phyloP scores from a whole-genome alignment of 2,888 invertebrate genomes.

The Amphipoea lucens region DNA sequence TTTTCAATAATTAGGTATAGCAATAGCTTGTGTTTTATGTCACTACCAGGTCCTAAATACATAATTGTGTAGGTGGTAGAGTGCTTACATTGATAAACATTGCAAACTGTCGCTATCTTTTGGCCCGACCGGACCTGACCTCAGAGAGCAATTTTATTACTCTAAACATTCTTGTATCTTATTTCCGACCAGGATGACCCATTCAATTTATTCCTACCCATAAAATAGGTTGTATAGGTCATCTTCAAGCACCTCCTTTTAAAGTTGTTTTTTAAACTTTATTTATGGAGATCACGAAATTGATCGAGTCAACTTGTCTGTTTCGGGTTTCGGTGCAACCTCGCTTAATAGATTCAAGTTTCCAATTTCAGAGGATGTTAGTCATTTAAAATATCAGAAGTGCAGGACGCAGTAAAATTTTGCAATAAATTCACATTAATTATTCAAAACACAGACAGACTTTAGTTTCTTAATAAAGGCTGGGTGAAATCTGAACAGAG shows the following conservation, averaged over 20 bases:
- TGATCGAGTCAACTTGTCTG: constrained; percentile 37
- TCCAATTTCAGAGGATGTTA: constrained; percentile 62
- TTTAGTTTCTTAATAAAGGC: constrained; percentile 25
- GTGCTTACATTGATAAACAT: constrained; percentile 38
- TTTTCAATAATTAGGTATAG: neutral
- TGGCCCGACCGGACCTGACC: constrained; percentile 37
- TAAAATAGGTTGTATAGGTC: constrained; percentile 13
- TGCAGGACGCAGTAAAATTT: constrained; percentile 26
- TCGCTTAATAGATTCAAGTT: constrained; percentile 58
- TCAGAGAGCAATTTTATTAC: constrained; percentile 23
- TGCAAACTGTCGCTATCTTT: constrained; percentile 24
- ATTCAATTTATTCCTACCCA: constrained; percentile 31
- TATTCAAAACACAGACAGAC: constrained; percentile 21
- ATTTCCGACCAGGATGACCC: constrained; percentile 37
- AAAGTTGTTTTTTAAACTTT: constrained; percentile 29
- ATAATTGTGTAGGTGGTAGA: constrained; percentile 30
- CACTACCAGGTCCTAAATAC: neutral
- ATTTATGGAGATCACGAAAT: constrained; percentile 39
- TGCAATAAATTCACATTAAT: constrained; percentile 17
- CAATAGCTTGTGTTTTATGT: constrained; percentile 1
- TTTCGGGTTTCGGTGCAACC: constrained; percentile 56
- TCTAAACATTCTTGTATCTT: constrained; percentile 22
- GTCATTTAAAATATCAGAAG: constrained; percentile 48
- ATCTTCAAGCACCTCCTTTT: constrained; percentile 16
- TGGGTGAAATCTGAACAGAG: constrained; percentile 7